Percentiles rank a stretch among this genome's conserved stretches.
Conservation (phyloP, 2,113 vertebrate genomes). For the Myxocyprinus asiaticus region DNA sequence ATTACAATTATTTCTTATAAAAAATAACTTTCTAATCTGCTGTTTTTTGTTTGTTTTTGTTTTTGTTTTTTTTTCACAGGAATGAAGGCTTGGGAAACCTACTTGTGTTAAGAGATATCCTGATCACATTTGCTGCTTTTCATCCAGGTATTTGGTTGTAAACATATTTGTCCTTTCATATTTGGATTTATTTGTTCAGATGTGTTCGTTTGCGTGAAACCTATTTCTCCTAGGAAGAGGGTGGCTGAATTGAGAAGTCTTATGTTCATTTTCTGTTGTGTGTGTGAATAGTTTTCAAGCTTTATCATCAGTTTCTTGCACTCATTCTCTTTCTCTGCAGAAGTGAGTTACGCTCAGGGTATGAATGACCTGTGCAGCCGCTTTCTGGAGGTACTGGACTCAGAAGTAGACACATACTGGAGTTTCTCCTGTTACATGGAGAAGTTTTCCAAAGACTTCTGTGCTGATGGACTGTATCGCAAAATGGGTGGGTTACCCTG, state of each 20-base stretch:
- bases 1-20: too few relatives aligned
- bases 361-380: slow-evolving; percentile 83
- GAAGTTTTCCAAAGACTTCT: slow-evolving; percentile 77
- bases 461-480: slow-evolving; percentile 74
- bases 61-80: slow-evolving; percentile 58
- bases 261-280: background rate
- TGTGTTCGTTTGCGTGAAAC: too few relatives aligned
- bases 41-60: too few relatives aligned
- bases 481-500: slow-evolving; percentile 71
- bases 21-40: too few relatives aligned
- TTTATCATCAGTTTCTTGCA: background rate
- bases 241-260: background rate
- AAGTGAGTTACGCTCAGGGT: slow-evolving; percentile 80
- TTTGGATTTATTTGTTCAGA: background rate
- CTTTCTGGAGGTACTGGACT: slow-evolving; percentile 79
- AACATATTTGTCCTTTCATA: background rate
- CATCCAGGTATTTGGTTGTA: slow-evolving; percentile 73
- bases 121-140: slow-evolving; percentile 82
- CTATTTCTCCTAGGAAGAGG: background rate
- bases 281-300: too few relatives aligned
- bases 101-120: slow-evolving; percentile 79
- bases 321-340: slow-evolving; percentile 56
- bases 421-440: slow-evolving; percentile 81
- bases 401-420: slow-evolving; percentile 80
- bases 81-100: slow-evolving; percentile 77